Percentiles rank a stretch among this genome's conserved stretches.
These are phyloP conservation scores for Solen grandis DNA, from an alignment of 1,140 invertebrate genomes.

Conservation along the genomic window DNA sequence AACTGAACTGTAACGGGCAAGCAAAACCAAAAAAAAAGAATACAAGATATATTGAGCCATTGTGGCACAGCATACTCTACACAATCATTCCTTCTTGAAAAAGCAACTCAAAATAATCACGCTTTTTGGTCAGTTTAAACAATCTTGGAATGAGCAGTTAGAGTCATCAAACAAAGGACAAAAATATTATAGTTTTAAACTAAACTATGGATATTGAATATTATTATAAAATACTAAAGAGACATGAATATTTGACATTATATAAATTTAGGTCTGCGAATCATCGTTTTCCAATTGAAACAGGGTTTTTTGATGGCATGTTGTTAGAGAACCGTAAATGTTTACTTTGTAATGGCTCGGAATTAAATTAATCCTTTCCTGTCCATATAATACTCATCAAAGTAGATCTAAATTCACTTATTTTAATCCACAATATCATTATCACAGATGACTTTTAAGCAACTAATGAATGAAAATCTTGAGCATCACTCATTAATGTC, in stretches of 20 bases:
- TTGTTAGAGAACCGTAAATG: conserved; percentile 12
- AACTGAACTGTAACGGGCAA: background rate
- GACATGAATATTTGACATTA: background rate
- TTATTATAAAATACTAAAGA: background rate
- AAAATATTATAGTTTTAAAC: conserved; percentile 5
- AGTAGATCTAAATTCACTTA: no score
- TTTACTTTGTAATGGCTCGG: background rate
- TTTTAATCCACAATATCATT: no score
- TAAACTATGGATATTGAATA: background rate
- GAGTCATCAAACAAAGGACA: background rate
- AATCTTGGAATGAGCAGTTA: background rate
- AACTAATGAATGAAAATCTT: no score
- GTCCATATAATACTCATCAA: conserved; percentile 19
- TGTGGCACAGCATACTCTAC: conserved; percentile 14
- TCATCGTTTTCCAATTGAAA: conserved; percentile 18
- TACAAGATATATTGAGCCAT: conserved; percentile 10
- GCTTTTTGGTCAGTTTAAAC: conserved; percentile 9
- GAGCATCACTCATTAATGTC: no score
- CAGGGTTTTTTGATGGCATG: background rate
- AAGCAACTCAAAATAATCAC: background rate
- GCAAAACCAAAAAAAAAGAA: background rate
- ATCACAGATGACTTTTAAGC: no score
- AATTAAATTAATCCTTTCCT: conserved; percentile 14
- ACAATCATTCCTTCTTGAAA: background rate
- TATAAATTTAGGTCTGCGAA: conserved; percentile 16